phyloP scores from a whole-genome alignment of 2,113 vertebrate genomes.

The Psilopsiagon aymara region DNA sequence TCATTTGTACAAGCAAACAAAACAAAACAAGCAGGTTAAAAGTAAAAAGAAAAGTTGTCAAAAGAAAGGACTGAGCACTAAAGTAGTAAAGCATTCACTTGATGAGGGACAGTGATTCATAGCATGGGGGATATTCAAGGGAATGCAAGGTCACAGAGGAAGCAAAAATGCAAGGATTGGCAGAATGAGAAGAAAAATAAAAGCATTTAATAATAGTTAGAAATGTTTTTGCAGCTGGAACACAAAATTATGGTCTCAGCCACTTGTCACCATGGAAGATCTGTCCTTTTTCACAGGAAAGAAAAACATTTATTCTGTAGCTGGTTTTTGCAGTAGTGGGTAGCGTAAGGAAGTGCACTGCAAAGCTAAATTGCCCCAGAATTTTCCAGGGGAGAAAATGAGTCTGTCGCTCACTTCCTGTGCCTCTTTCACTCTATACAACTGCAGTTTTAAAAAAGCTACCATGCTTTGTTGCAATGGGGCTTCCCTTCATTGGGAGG shows the following conservation, averaged over 20 bases:
- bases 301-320: background rate
- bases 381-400: background rate
- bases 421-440: background rate
- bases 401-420: background rate
- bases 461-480: background rate
- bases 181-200: background rate
- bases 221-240: conserved; percentile 49
- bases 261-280: background rate
- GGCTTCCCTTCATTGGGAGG: accelerated
- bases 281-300: conserved; percentile 18
- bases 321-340: background rate
- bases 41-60: background rate
- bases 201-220: background rate
- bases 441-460: background rate
- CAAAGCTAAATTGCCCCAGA: background rate
- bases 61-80: background rate
- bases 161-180: background rate
- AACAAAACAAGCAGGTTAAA: accelerated
- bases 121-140: background rate
- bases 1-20: background rate
- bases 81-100: background rate
- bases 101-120: background rate
- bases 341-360: background rate
- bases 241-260: background rate
- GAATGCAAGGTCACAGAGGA: background rate